Base-by-base conservation (phyloP, 2,888 invertebrate species). In the Brachylomia viminalis region DNA sequence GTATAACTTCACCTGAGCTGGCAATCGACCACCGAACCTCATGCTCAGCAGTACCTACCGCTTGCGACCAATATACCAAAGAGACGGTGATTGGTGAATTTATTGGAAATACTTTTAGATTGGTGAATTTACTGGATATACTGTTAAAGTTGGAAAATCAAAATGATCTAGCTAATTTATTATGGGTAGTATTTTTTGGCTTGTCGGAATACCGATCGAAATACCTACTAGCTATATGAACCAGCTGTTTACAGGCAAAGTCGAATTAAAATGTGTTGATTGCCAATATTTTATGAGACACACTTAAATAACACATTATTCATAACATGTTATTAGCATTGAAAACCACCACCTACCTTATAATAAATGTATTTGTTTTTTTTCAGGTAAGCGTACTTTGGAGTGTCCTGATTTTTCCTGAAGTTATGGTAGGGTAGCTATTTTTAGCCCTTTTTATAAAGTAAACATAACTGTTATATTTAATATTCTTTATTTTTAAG, bases 351-450 rank as follows among this genome's bases (percentile, higher is more conserved):
- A 30, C 45, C 20, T 23, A 30, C 15, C 23, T 20, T 62, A 20
- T 77, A 80, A 74, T 64, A 13, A 72, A 20, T 56, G 0, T 52
- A 3, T 69, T 64, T 69, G 30, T 38, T 79, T 83, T 77, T 72
- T 83, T 83, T 20, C 84, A 84, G 83, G 83, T 83, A 84, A 74
- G 74, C 33, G 71, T 38, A 58, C 13, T 82, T 77, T 59, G 54
- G 10, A 47, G n/a, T 54, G 5, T 59, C 47, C 56, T 62, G 13
- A 3, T 27, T 56, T 65, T 62, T 17, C 20, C 30, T n/a, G n/a
- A 27, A 68, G 15, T 27, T 5, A 23, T 68, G 69, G 74, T 70
- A 72, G 8, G 65, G 13, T 23, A n/a, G 8, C 17, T 17, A 15
- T 54, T n/a, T n/a, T n/a, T n/a, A 10, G 2, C n/a, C 13, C 8